Percentiles rank a stretch among this genome's conserved stretches.
These are phyloP conservation scores for Coleophora flavipennella DNA, from an alignment of 2,888 invertebrate genomes.

Conservation along the genomic window DNA sequence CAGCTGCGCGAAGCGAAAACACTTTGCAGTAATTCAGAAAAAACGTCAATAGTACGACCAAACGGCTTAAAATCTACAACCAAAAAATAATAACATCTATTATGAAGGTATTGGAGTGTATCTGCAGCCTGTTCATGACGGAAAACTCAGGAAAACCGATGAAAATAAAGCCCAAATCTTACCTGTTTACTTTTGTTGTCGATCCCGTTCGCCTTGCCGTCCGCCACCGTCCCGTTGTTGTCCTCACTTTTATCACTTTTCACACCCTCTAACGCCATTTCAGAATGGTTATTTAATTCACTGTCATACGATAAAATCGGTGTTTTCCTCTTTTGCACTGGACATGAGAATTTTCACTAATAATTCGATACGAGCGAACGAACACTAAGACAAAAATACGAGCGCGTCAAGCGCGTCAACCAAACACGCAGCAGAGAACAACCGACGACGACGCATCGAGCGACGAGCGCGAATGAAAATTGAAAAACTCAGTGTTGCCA, in stretches of 20 bases:
- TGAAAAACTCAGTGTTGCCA: no score
- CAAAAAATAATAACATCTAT: conserved; percentile 8
- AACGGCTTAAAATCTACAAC: conserved; percentile 3
- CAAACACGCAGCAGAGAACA: no score
- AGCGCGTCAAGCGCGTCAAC: conserved; percentile 30
- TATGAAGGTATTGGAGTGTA: neutral
- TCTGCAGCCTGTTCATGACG: neutral
- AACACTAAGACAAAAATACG: conserved; percentile 39
- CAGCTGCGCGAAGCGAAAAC: conserved; percentile 60
- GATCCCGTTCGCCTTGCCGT: conserved; percentile 70
- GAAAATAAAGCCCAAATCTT: conserved; percentile 34
- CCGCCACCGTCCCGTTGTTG: conserved; percentile 65
- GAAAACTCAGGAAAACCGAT: conserved; percentile 26
- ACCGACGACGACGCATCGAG: conserved; percentile 65
- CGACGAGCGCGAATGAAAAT: conserved; percentile 55
- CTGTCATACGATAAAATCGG: conserved; percentile 56
- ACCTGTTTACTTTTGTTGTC: conserved; percentile 75
- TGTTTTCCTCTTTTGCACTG: conserved; percentile 43
- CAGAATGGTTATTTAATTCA: conserved; percentile 57
- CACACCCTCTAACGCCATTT: conserved; percentile 70
- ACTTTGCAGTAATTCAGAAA: conserved; percentile 21
- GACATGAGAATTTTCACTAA: conserved; percentile 44
- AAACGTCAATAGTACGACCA: conserved; percentile 10
- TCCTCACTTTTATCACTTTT: conserved; percentile 71
- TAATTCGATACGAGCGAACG: conserved; percentile 56